Base-by-base conservation (phyloP, 2,113 vertebrate genomes). In the Brachyistius frenatus region DNA sequence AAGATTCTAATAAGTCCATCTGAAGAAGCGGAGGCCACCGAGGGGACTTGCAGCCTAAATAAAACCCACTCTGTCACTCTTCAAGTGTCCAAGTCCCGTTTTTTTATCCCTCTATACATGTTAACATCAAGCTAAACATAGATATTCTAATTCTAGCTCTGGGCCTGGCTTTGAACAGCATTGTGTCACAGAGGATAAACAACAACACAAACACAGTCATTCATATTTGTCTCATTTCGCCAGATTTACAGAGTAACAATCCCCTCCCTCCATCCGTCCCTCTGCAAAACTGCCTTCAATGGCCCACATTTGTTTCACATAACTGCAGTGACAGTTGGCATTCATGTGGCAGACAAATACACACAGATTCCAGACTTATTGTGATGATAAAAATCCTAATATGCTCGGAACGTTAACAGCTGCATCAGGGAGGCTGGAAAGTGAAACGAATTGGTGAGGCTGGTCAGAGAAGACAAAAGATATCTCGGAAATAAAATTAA, bases 401-500 rank as follows among this genome's bases (percentile, higher is more conserved):
- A n/a, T 55, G 64, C 78, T 87, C 84, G 81, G 73, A 91, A 85
- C 73, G n/a, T 68, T 70, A 88, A 85, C 76, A 58, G 65, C 76
- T 50, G 60, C 78, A 68, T 66, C 41, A 7, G 70, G 62, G 60
- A 54, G 41, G 68, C 56, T 15, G 50, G 3, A 63, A 66, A 89
- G 54, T 72, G 68, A 83, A 86, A 76, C 7, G 2, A 90, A 89
- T 76, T 81, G 50, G 56, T 55, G 74, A 56, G 70, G 65, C 73
- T 79, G 76, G 78, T 57, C 50, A 55, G 44, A 63, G 63, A 76
- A 81, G 75, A 86, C 62, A 79, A 69, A 76, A 61, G 46, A 64
- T 64, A 83, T 75, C 54, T 33, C 23, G 63, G 69, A 76, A 78
- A 55, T 64, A 39, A 76, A 87, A 86, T 80, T 41, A 81, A 85